Base-by-base conservation (phyloP, 2,113 vertebrate species). In the Choloepus hoffmanni region DNA sequence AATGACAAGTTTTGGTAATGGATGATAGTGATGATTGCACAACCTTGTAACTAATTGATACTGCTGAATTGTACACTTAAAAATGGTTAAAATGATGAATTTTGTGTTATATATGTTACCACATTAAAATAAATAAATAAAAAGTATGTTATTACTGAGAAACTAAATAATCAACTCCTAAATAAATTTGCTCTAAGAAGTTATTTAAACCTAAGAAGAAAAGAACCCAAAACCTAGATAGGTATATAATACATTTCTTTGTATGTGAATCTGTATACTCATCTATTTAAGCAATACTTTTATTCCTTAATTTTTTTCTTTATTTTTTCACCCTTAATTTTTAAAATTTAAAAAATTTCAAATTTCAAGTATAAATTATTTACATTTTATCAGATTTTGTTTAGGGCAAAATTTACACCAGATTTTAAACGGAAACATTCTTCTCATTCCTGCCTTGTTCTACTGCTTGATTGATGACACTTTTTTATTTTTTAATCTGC, bases 341-440 rank as follows among this genome's bases (percentile, higher is more conserved):
- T 77, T 77, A 30, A 77, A 77, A 77, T 15, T 48, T 43, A 77
- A 16, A 43, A 28, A 30, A 30, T 77, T 50, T 30, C 7, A 50
- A 15, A 78, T 50, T 50, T 53, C 30, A 58, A 58, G 21, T 21
- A 58, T 58, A 58, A 70, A 76, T 84, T 60, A 63, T 78, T 89
- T n/a, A 60, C 24, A 77, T 85, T 89, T 43, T 90, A 63, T 90
- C 62, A 85, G 19, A 85, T 53, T 86, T 92, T 67, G 12, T 76
- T 65, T 85, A 40, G 36, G 21, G 13, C 63, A 79, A 48, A 45
- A 60, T 89, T 90, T 85, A 74, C 18, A 53, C 9, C 26, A 12
- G 36, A 68, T 91, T 92, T 94, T 78, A 84, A 91, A 92, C 58
- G n/a, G 55, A 89, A 45, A 55, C 67, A 89, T 88, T 96, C 62